Conservation (phyloP, 2,888 invertebrate species). For the Catonia carolina region DNA sequence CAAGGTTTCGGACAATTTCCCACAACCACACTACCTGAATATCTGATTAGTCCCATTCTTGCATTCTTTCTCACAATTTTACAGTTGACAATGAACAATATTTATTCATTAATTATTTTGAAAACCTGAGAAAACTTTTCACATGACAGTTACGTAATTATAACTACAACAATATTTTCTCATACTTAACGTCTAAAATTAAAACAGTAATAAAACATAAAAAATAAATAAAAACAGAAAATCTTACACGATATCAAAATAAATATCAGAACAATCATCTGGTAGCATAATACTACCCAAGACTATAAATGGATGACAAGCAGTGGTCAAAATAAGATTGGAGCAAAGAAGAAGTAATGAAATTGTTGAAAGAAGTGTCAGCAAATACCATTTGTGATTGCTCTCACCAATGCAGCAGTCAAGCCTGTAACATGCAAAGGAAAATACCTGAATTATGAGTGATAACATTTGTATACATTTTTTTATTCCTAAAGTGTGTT, state of each 20-base stretch:
- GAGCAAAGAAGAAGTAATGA: constrained; percentile 64
- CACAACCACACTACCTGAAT: too few species aligned
- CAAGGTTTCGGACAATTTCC: too few species aligned
- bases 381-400: constrained; percentile 69
- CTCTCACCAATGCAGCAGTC: constrained; percentile 76
- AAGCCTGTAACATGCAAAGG: constrained; percentile 51
- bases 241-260: constrained; percentile 67
- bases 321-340: constrained; percentile 76
- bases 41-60: too few species aligned
- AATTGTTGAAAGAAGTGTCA: constrained; percentile 58
- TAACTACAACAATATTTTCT: too few species aligned
- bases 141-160: too few species aligned
- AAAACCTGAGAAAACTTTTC: too few species aligned
- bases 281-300: constrained; percentile 65
- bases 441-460: too few species aligned
- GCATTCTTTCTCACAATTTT: too few species aligned
- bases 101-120: too few species aligned
- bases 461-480: not conserved
- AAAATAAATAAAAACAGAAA: not conserved
- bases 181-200: too few species aligned
- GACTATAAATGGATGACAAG: constrained; percentile 71
- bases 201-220: too few species aligned
- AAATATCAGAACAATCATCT: constrained; percentile 78
- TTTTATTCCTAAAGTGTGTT: not conserved
- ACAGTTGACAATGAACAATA: too few species aligned